Percentiles rank a stretch among this genome's conserved stretches.
Conservation (phyloP, 1,140 invertebrate genomes). For the Drosophila orosa region DNA sequence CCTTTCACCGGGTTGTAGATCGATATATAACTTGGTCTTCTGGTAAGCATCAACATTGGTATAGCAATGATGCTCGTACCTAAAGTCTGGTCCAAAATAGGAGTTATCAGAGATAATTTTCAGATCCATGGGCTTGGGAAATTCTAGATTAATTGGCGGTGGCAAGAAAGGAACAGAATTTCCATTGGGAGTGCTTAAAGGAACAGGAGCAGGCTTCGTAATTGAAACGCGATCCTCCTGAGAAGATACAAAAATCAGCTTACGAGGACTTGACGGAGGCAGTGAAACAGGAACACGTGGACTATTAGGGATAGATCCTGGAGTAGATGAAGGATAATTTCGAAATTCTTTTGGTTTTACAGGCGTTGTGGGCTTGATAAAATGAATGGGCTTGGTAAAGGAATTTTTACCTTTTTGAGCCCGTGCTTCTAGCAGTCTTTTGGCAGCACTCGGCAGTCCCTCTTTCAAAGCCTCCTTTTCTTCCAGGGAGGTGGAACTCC, state of each 20-base stretch:
- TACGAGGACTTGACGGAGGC: background rate
- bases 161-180: background rate
- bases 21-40: background rate
- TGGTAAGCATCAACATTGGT: background rate
- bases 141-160: no score
- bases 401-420: background rate
- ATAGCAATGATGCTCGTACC: conserved; percentile 12
- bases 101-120: no score
- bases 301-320: no score
- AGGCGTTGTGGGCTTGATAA: background rate
- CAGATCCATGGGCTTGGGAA: background rate
- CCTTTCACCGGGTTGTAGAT: background rate
- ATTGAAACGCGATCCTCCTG: background rate
- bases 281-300: no score
- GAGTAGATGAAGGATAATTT: background rate
- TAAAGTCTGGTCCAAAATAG: background rate
- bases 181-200: background rate
- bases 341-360: background rate
- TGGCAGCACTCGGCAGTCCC: background rate
- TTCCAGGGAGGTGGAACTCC: background rate
- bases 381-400: background rate
- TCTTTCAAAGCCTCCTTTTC: background rate
- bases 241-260: background rate
- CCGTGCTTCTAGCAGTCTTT: background rate
- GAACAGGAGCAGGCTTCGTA: no score